Evolutionary conservation across 2,797 vertebrate species (phyloP).

Genomic region (Lepilemur ruficaudatus): DNA sequence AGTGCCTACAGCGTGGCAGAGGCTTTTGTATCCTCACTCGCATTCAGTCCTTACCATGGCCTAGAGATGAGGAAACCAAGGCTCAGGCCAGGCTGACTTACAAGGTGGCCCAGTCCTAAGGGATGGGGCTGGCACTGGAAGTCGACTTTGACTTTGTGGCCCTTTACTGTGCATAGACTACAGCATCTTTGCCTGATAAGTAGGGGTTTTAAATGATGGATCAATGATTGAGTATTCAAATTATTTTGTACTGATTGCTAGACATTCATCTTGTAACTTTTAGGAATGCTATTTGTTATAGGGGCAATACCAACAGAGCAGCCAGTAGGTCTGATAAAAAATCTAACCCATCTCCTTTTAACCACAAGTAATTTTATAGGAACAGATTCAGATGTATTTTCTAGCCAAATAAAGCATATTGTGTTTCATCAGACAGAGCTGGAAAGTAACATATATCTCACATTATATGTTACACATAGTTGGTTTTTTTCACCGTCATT

Average conservation of each 20-base stretch:
- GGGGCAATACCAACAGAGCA: background rate
- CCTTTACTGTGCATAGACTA: background rate
- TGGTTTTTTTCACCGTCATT: background rate
- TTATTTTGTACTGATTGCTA: background rate
- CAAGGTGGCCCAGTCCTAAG: too few species aligned
- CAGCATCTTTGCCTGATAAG: background rate
- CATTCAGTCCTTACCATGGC: background rate
- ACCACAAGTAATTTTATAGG: background rate
- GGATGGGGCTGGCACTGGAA: background rate
- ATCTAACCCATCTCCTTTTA: background rate
- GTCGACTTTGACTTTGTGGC: background rate
- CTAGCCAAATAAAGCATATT: conserved; percentile 68
- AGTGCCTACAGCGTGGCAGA: background rate
- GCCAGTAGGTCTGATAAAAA: background rate
- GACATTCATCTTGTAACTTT: background rate
- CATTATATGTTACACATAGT: conserved; percentile 54
- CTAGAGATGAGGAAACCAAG: background rate
- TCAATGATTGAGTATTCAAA: background rate
- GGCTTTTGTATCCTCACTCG: background rate
- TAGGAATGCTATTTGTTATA: background rate
- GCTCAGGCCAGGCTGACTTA: background rate
- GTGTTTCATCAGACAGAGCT: conserved; percentile 51
- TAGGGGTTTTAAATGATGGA: background rate
- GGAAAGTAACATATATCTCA: conserved; percentile 62
- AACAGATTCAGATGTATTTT: conserved; percentile 62